Evolutionary conservation across 2,888 invertebrate species (phyloP), one percentile per base, ranked within the genome.

Genomic region (Cosmia trapezina): DNA sequence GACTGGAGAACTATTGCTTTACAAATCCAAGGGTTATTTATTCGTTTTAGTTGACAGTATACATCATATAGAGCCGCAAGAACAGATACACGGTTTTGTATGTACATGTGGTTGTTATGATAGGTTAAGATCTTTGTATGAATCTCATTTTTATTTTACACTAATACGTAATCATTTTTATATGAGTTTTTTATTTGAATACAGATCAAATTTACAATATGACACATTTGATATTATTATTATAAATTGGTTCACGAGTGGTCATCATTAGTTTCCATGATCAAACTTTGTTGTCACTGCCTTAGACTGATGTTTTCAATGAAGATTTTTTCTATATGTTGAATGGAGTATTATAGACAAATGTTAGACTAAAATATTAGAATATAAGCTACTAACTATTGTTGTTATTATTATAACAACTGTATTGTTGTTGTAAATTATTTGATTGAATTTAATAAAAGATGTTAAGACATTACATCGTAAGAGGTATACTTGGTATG

Each of bases 241-340:
- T 56, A 64, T 78, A 61, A 61, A 67, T 86, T 65, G 53, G 43
- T 81, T 79, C 81, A 80, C 67, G 56, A 74, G 66, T 84, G 81
- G 79, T 86, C 78, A 75, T 79, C 59, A 75, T 88, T 88, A 76
- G 73, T 88, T 89, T 87, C 76, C 77, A 86, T 83, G 89, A 87
- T 86, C 92, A 92, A 93, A 94, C 91, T 93, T 91, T 92, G 89
- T 95, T 94, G 91, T 93, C 95, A 95, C 96, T 96, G 95, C 95
- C 95, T 94, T 94, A 92, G 95, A 96, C 95, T 94, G 94, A 95
- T 94, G 92, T 95, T 95, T 94, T 93, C 90, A 93, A 93, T 93
- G 85, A 91, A 93, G 86, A 90, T 90, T 88, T 91, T 91, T 92
- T 94, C 90, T 93, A 92, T 93, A 85, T 87, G 90, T 92, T 93